Conservation (phyloP, 1,140 invertebrate species). For the Armadillidium nasatum region DNA sequence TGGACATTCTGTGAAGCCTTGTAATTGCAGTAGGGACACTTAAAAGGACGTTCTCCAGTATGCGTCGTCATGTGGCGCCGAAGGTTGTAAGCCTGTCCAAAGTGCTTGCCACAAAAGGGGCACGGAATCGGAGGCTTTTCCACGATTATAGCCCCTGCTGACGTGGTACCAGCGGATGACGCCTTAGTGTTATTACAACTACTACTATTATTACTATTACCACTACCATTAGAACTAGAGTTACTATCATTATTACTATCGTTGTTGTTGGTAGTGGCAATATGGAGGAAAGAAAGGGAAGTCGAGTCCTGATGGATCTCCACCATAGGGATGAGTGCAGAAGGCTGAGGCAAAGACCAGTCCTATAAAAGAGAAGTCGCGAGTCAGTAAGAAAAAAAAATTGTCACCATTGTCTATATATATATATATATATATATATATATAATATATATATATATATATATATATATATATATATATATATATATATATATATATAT, state of each 20-base stretch:
- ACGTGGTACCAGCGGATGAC: too few species aligned
- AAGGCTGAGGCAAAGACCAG: background rate
- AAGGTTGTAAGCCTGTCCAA: constrained; percentile 42
- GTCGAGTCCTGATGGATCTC: background rate
- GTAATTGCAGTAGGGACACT: constrained; percentile 43
- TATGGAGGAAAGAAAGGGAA: background rate
- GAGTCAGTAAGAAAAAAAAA: background rate
- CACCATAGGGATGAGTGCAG: background rate
- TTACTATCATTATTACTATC: too few species aligned
- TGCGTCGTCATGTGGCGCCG: constrained; percentile 42
- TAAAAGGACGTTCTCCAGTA: constrained; percentile 43
- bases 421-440: constrained; percentile 12
- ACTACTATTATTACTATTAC: too few species aligned
- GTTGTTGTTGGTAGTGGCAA: background rate
- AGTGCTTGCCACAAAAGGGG: constrained; percentile 43
- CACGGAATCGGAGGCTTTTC: constrained; percentile 10
- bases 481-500: background rate
- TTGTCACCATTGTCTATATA: too few species aligned
- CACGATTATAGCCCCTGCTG: background rate
- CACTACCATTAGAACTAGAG: too few species aligned
- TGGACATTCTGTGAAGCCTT: constrained; percentile 43
- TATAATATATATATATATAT: background rate
- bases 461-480: background rate
- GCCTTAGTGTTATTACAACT: too few species aligned
- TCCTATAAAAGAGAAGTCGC: background rate